phyloP scores from a whole-genome alignment of 1,140 invertebrate species.

The Augochlora pura region DNA sequence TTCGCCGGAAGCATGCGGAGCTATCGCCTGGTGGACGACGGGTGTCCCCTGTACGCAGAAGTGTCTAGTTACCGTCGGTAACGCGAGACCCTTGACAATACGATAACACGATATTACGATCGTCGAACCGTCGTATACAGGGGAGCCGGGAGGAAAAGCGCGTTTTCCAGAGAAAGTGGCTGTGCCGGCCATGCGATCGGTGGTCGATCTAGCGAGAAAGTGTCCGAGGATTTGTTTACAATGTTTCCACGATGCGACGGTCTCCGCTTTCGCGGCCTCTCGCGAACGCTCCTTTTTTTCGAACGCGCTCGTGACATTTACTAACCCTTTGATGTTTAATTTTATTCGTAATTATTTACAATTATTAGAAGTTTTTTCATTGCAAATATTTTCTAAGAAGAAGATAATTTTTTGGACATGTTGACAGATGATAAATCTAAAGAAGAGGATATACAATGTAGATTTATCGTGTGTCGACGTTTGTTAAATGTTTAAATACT shows the following conservation, averaged over 20 bases:
- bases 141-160: neutral
- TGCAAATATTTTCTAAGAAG: too few relatives aligned
- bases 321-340: too few relatives aligned
- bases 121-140: neutral
- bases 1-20: conserved; percentile 23
- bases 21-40: conserved; percentile 20
- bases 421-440: too few relatives aligned
- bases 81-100: neutral
- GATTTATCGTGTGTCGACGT: too few relatives aligned
- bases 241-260: neutral
- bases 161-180: conserved; percentile 21
- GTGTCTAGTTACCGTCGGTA: conserved; percentile 47
- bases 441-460: too few relatives aligned
- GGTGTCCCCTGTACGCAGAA: conserved; percentile 30
- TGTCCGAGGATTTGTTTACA: neutral
- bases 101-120: neutral
- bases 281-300: too few relatives aligned
- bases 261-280: too few relatives aligned
- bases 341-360: too few relatives aligned
- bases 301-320: too few relatives aligned
- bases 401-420: too few relatives aligned
- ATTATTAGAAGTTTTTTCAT: too few relatives aligned
- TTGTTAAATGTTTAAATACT: too few relatives aligned
- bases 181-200: neutral
- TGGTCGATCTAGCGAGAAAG: neutral